Conservation (phyloP, 2,888 invertebrate species). For the Dolichomitus sp. region DNA sequence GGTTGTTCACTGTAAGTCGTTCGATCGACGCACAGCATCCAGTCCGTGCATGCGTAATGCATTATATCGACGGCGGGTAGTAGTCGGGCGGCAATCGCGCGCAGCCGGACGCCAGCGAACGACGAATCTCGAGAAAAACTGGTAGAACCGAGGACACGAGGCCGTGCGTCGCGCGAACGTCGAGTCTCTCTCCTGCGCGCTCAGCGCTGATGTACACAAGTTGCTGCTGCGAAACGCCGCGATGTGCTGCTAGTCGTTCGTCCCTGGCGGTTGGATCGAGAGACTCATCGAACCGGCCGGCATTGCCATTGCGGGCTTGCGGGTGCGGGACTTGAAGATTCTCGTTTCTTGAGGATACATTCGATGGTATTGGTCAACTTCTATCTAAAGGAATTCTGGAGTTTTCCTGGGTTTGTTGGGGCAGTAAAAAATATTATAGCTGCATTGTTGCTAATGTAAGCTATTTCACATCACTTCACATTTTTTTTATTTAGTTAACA, state of each 20-base stretch:
- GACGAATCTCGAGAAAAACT: slow-evolving; percentile 72
- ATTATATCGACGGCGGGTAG: slow-evolving; percentile 66
- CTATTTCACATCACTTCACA: too few species aligned
- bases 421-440: too few species aligned
- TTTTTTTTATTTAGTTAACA: too few species aligned
- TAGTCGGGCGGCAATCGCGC: slow-evolving; percentile 48
- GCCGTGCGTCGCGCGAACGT: slow-evolving; percentile 45
- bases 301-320: slow-evolving; percentile 66
- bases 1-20: slow-evolving; percentile 27
- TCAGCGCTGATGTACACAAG: slow-evolving; percentile 42
- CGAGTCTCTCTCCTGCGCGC: slow-evolving; percentile 59
- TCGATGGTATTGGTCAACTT: slow-evolving; percentile 1
- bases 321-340: background rate
- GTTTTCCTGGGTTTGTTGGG: too few species aligned
- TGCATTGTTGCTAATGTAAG: too few species aligned
- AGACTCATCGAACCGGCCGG: slow-evolving; percentile 44
- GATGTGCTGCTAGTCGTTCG: slow-evolving; percentile 8
- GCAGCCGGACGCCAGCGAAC: slow-evolving; percentile 66
- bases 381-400: background rate
- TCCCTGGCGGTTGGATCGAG: background rate
- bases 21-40: slow-evolving; percentile 47
- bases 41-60: slow-evolving; percentile 76
- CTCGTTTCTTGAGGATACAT: slow-evolving; percentile 1
- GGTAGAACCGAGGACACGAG: slow-evolving; percentile 71
- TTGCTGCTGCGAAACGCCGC: slow-evolving; percentile 21